A percentile compares a stretch with the other conserved stretches of the same genome.
phyloP scores from a whole-genome alignment of 2,888 invertebrate species.

The Stenodema calcarata region DNA sequence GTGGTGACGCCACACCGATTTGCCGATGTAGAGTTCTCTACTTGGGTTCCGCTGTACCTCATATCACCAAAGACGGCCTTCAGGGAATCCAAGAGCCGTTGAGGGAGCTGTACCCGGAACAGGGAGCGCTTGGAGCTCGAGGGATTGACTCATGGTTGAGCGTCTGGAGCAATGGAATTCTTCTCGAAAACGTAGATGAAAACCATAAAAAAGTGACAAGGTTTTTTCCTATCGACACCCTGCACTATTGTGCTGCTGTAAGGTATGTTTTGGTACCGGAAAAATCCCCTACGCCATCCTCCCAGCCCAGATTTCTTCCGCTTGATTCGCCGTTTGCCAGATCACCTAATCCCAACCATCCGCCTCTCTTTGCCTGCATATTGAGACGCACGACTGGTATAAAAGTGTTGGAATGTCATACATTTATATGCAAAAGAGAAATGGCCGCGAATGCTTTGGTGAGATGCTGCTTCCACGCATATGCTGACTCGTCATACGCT shows the following conservation, averaged over 20 bases:
- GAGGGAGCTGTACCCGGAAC: constrained; percentile 93
- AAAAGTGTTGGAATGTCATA: constrained; percentile 98
- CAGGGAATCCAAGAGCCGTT: constrained; percentile 97
- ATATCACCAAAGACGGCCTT: constrained; percentile 96
- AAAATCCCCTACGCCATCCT: constrained; percentile 65
- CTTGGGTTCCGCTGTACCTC: constrained; percentile 94
- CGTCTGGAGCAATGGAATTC: constrained; percentile 95
- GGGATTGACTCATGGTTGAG: constrained; percentile 96
- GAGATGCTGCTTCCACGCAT: constrained; percentile 96
- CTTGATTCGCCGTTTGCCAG: constrained; percentile 95
- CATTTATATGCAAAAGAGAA: constrained; percentile 95
- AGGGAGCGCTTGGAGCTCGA: constrained; percentile 84
- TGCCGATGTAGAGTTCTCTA: constrained; percentile 96
- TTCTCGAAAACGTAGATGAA: constrained; percentile 95
- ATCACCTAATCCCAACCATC: constrained; percentile 90
- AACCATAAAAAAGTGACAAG: constrained; percentile 91
- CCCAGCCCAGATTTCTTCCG: constrained; percentile 82
- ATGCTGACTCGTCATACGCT: constrained; percentile 93
- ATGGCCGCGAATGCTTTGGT: constrained; percentile 97
- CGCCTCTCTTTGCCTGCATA: constrained; percentile 96
- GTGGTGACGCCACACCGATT: constrained; percentile 83
- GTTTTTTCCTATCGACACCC: constrained; percentile 93
- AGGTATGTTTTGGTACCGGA: constrained; percentile 80
- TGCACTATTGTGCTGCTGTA: constrained; percentile 96
- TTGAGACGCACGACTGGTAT: constrained; percentile 94